Base-by-base conservation (phyloP, 2,797 vertebrate species). In the Lemur catta region DNA sequence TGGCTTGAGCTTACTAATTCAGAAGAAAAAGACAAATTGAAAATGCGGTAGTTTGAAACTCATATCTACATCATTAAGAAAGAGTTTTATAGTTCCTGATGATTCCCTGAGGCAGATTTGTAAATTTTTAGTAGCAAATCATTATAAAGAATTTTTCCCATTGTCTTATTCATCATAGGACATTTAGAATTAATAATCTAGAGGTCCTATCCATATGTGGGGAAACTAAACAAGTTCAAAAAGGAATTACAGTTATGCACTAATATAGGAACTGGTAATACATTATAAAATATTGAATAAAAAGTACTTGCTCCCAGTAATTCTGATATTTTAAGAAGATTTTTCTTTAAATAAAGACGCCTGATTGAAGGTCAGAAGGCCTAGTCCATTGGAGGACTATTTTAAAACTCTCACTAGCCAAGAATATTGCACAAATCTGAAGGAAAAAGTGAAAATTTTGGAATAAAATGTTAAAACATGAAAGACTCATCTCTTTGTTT, bases 211-310 rank as follows among this genome's bases (percentile, higher is more conserved):
- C 5, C 43, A 89, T 46, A 89, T 59, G 52, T 52, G 50, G 17
- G 28, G 43, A 76, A 94, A 87, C 33, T 84, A 78, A 89, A 78
- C 46, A 89, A 72, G 46, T 87, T 95, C 65, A 93, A 74, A 82
- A 84, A 67, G 14, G 33, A 94, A 15, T 90, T 91, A 24, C n/a
- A 93, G 95, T 92, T 95, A 89, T 88, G 87, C 92, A 72, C 61
- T 86, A 67, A 95, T 93, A 92, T 84, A 94, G 90, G 55, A 95
- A 52, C n/a, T 71, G 46, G 43, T 74, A 95, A 86, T 79, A 24
- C 38, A 93, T 97, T 94, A 97, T 89, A 89, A 93, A 93, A 94
- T 94, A 86, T 89, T 97, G 91, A 96, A 97, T 97, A 92, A 97
- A 91, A 95, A 93, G 41, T 78, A 57, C 88, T 97, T 97, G 92